A percentile compares a stretch with the other conserved stretches of the same genome.
Conservation (phyloP, 2,797 vertebrate genomes). For the Adelosebastes latens region DNA sequence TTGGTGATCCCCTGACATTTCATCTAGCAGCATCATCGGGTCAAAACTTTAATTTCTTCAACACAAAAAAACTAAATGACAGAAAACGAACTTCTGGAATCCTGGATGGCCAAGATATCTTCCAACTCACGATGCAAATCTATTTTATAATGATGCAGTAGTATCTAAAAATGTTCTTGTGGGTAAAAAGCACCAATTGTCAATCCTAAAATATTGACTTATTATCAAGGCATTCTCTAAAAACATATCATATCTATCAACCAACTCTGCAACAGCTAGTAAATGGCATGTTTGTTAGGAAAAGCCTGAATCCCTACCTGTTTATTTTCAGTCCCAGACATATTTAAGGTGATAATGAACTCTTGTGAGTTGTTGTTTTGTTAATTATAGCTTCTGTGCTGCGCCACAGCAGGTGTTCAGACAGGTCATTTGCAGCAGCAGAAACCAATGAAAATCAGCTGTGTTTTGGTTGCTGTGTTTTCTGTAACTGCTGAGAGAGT, state of each 20-base stretch:
- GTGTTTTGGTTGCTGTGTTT: slow-evolving; percentile 8
- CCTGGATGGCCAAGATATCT: neutral
- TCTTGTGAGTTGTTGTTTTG: slow-evolving; percentile 27
- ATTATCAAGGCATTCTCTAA: neutral
- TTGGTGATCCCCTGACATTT: neutral
- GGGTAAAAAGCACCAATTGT: neutral
- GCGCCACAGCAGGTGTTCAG: slow-evolving; percentile 38
- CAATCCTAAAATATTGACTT: neutral
- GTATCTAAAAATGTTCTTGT: neutral
- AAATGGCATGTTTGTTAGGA: neutral
- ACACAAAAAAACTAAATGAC: neutral
- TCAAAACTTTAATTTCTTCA: neutral
- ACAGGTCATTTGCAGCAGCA: slow-evolving; percentile 45
- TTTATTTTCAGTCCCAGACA: slow-evolving; percentile 16
- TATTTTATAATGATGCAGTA: neutral
- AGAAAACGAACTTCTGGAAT: neutral
- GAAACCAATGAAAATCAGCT: slow-evolving; percentile 20
- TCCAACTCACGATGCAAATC: neutral
- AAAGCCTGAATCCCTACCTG: neutral
- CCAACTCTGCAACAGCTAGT: neutral
- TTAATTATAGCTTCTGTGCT: slow-evolving; percentile 39
- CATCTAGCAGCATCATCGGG: neutral
- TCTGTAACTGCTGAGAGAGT: neutral
- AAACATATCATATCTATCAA: neutral
- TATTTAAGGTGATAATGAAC: slow-evolving; percentile 17